phyloP scores from a whole-genome alignment of 2,797 vertebrate genomes.

The Hydrolagus colliei region DNA sequence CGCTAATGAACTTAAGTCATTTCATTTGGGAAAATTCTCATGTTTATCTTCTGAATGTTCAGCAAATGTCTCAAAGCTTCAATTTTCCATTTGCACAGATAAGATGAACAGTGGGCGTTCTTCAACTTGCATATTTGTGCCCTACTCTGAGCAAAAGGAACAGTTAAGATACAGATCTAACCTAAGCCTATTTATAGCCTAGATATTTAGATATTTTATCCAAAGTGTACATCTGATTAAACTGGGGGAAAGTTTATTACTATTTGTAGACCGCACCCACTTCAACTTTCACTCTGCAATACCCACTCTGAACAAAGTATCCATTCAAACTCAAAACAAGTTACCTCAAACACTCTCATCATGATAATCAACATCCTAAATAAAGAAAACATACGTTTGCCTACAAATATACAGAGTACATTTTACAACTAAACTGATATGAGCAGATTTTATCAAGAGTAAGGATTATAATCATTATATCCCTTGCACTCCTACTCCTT shows the following conservation, averaged over 20 bases:
- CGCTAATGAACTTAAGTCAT: too few relatives aligned
- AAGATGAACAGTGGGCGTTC: neutral
- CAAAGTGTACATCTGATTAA: neutral
- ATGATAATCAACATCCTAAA: too few relatives aligned
- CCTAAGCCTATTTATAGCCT: neutral
- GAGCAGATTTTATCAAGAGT: too few relatives aligned
- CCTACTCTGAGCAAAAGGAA: neutral
- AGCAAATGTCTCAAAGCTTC: neutral
- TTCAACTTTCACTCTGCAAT: neutral
- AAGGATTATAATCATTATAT: too few relatives aligned
- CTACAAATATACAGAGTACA: too few relatives aligned
- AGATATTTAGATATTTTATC: neutral
- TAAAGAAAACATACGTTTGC: too few relatives aligned
- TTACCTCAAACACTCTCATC: too few relatives aligned
- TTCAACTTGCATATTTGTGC: neutral
- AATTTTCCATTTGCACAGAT: neutral
- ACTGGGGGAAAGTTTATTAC: neutral
- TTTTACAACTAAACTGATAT: too few relatives aligned
- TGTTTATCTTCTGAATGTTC: too few relatives aligned
- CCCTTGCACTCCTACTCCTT: neutral
- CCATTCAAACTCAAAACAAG: neutral
- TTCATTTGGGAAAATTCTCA: too few relatives aligned
- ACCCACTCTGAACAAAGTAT: neutral
- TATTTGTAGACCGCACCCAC: neutral
- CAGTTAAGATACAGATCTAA: neutral